phyloP scores from a whole-genome alignment of 1,140 invertebrate genomes.

The Caenorhabditis remanei region DNA sequence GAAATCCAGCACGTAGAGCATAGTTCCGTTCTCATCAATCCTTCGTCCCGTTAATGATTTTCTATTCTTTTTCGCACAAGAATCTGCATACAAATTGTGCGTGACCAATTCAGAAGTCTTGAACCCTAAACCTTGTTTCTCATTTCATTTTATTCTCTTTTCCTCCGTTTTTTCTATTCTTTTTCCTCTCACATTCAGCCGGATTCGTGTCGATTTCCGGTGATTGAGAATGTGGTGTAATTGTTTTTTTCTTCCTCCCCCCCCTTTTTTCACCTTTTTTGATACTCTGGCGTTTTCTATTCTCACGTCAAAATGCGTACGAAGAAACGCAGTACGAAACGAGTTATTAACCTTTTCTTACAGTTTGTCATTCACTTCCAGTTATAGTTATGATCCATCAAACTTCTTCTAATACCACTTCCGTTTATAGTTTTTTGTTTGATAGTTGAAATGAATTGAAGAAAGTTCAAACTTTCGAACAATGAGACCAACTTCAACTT shows the following conservation, averaged over 20 bases:
- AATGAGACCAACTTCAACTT: too few relatives aligned
- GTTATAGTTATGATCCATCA: constrained; percentile 35
- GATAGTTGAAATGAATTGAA: not conserved
- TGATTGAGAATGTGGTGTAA: constrained; percentile 51
- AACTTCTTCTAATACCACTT: not conserved
- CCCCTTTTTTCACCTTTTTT: constrained; percentile 28
- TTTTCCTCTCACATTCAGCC: constrained; percentile 30
- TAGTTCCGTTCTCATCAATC: constrained; percentile 35
- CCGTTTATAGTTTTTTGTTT: constrained; percentile 20
- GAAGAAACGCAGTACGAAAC: constrained; percentile 27
- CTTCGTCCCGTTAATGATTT: constrained; percentile 41
- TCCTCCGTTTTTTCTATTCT: not conserved
- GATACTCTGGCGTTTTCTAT: not conserved
- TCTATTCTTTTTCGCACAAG: not conserved
- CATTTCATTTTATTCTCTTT: not conserved
- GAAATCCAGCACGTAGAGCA: constrained; percentile 7
- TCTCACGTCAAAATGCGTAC: not conserved
- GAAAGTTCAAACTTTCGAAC: too few relatives aligned
- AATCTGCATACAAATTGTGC: constrained; percentile 50
- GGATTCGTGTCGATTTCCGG: constrained; percentile 53
- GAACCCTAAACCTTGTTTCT: constrained; percentile 15
- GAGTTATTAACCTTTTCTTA: constrained; percentile 36
- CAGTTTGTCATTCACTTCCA: constrained; percentile 23
- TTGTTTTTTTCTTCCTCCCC: not conserved
- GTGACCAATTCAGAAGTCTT: constrained; percentile 48